Percentiles rank a stretch among this genome's conserved stretches.
These are phyloP conservation scores for Bucco capensis DNA, from an alignment of 2,113 vertebrate genomes.

Conservation along the genomic window DNA sequence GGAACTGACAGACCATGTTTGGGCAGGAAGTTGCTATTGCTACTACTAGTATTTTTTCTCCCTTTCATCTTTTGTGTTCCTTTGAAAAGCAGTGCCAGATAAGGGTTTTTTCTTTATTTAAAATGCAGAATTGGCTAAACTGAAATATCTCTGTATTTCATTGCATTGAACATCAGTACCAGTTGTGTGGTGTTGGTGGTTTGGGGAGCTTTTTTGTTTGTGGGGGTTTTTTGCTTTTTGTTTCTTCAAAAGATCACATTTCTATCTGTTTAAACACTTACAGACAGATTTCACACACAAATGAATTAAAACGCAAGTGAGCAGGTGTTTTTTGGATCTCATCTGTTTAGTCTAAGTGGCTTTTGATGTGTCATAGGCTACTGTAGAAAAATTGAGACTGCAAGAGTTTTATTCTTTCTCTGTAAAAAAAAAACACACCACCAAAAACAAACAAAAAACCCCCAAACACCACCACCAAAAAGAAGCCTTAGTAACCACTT, in stretches of 20 bases:
- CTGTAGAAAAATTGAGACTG: not conserved
- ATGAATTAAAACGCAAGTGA: not conserved
- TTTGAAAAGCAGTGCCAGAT: not conserved
- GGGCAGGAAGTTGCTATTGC: not conserved
- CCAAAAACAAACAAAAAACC: not conserved
- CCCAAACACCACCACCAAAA: no score
- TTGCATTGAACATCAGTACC: not conserved
- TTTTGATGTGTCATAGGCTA: not conserved
- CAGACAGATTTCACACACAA: rapidly evolving
- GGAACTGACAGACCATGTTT: not conserved
- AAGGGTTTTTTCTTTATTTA: not conserved
- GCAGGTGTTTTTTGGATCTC: not conserved
- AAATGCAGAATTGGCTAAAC: not conserved
- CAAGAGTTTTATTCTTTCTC: not conserved
- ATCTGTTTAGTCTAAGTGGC: not conserved
- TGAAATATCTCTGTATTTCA: not conserved
- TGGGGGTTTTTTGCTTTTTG: not conserved
- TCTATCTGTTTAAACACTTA: not conserved
- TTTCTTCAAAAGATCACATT: not conserved
- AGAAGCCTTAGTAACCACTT: not conserved
- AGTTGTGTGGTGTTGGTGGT: not conserved
- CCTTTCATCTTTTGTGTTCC: not conserved
- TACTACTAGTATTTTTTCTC: not conserved
- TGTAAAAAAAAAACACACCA: not conserved
- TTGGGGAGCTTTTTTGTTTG: no score